phyloP scores from a whole-genome alignment of 2,888 invertebrate genomes.

The Lobophora halterata region DNA sequence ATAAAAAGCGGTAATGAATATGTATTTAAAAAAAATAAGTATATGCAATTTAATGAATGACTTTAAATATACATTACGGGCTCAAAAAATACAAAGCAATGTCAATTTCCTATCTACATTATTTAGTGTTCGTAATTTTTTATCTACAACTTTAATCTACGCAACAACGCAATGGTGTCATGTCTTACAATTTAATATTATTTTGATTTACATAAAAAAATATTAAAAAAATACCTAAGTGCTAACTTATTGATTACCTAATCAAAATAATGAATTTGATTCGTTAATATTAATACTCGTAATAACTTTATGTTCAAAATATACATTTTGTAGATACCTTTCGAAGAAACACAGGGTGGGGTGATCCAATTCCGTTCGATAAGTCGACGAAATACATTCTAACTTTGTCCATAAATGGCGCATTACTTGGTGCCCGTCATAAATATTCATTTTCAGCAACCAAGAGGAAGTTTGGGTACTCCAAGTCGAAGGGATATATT shows the following conservation, averaged over 20 bases:
- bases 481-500: conserved; percentile 52
- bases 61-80: no score
- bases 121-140: conserved; percentile 26
- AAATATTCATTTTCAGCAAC: conserved; percentile 77
- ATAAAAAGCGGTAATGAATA: no score
- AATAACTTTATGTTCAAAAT: not conserved
- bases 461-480: conserved; percentile 70
- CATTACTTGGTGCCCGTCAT: conserved; percentile 72
- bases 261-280: not conserved
- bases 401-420: conserved; percentile 77
- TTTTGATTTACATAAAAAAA: no score
- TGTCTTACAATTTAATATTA: conserved; percentile 37
- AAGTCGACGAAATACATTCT: conserved; percentile 65
- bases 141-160: conserved; percentile 38
- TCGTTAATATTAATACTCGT: not conserved
- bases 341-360: conserved; percentile 35
- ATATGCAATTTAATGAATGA: conserved; percentile 32
- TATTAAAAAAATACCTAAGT: no score
- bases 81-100: conserved; percentile 71
- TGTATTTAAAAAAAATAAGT: no score
- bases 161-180: conserved; percentile 53
- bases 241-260: not conserved
- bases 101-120: conserved; percentile 55
- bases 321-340: no score
- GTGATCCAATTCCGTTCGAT: conserved; percentile 58